Evolutionary conservation across 2,888 invertebrate genomes (phyloP).

Genomic region (Troides aeacus): DNA sequence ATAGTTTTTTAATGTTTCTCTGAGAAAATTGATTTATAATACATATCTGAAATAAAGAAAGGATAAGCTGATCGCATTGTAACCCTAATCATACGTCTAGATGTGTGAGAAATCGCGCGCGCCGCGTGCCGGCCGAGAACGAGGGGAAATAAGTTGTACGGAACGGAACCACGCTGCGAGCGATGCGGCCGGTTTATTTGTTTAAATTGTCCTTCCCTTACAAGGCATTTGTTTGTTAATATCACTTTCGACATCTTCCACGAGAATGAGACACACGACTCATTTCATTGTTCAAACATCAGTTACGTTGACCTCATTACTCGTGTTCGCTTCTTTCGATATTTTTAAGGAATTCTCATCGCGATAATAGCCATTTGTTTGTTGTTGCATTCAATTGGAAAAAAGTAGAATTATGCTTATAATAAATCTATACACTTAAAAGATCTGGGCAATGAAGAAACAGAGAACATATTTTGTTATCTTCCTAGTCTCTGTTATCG

Average conservation of each 20-base stretch:
- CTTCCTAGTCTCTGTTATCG: too few relatives aligned
- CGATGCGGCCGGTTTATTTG: slow-evolving; percentile 59
- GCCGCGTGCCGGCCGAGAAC: slow-evolving; percentile 58
- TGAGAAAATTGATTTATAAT: too few relatives aligned
- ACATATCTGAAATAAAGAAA: background rate
- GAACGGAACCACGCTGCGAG: slow-evolving; percentile 66
- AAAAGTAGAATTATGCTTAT: too few relatives aligned
- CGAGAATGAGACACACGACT: slow-evolving; percentile 30
- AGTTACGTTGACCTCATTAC: slow-evolving; percentile 14
- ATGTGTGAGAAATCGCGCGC: slow-evolving; percentile 54
- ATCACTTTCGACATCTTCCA: slow-evolving; percentile 43
- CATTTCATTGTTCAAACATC: slow-evolving; percentile 28
- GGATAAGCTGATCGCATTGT: slow-evolving; percentile 8
- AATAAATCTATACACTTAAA: too few relatives aligned
- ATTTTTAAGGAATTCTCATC: background rate
- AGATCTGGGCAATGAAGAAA: too few relatives aligned
- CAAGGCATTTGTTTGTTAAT: slow-evolving; percentile 40
- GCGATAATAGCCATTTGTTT: too few relatives aligned
- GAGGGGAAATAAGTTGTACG: slow-evolving; percentile 62
- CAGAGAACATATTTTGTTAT: too few relatives aligned
- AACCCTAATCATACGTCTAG: slow-evolving; percentile 53
- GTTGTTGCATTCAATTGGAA: too few relatives aligned
- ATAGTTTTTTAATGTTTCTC: too few relatives aligned
- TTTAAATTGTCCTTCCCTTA: slow-evolving; percentile 43
- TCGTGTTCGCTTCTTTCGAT: slow-evolving; percentile 1